Conservation (phyloP, 1,140 invertebrate genomes). For the Delia radicum region DNA sequence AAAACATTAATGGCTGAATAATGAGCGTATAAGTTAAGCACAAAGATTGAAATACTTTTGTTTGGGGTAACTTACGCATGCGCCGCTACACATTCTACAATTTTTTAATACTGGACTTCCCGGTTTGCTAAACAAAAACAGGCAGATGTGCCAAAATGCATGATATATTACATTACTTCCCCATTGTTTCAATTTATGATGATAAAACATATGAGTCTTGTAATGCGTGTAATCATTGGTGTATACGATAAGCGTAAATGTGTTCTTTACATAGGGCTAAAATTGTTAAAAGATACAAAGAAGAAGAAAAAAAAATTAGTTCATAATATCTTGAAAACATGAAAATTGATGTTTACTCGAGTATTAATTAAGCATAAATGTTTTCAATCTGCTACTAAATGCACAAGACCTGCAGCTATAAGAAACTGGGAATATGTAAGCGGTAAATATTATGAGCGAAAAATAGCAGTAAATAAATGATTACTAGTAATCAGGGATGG, state of each 20-base stretch:
- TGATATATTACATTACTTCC: not conserved
- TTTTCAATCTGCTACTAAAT: conserved; percentile 13
- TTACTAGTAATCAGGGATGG: not conserved
- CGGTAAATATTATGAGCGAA: not conserved
- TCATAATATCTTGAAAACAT: conserved; percentile 16
- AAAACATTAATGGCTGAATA: too few relatives aligned
- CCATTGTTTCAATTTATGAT: not conserved
- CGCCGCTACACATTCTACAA: too few relatives aligned
- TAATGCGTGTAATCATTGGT: not conserved
- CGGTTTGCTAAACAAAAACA: too few relatives aligned
- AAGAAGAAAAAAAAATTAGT: too few relatives aligned
- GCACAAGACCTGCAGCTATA: not conserved
- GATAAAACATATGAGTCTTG: not conserved
- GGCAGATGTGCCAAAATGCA: not conserved
- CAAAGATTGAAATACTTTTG: too few relatives aligned
- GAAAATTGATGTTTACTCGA: conserved; percentile 19
- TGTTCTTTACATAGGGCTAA: not conserved
- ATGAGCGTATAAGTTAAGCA: too few relatives aligned
- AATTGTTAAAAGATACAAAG: not conserved
- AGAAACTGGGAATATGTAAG: not conserved
- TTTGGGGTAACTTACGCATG: too few relatives aligned
- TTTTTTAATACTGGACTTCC: too few relatives aligned
- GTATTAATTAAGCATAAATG: conserved; percentile 18
- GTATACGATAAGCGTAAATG: not conserved
- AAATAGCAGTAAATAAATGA: conserved; percentile 2